Conservation (phyloP, 2,113 vertebrate species). For the Aegypius monachus region DNA sequence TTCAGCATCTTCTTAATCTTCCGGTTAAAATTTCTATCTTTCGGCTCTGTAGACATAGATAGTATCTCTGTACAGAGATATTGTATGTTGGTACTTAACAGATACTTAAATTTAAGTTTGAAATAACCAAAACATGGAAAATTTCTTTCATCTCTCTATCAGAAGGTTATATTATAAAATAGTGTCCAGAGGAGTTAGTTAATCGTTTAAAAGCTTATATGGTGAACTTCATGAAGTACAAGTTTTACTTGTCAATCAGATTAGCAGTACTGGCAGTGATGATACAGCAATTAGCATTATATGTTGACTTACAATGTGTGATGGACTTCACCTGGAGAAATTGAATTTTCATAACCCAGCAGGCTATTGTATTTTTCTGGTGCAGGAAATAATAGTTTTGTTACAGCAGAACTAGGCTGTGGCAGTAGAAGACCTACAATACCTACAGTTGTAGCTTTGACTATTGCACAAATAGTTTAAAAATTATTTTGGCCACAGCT, state of each 20-base stretch:
- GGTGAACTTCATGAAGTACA: not conserved
- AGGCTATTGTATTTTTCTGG: not conserved
- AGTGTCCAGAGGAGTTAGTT: not conserved
- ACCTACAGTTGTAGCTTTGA: not conserved
- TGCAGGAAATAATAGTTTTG: not conserved
- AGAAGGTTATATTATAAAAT: not conserved
- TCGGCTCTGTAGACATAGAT: not conserved
- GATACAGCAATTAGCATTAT: not conserved
- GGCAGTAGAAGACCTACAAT: not conserved
- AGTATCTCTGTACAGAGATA: not conserved
- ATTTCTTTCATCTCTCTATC: not conserved
- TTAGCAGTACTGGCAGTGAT: not conserved
- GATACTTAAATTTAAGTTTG: not conserved
- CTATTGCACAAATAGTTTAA: not conserved
- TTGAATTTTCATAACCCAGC: not conserved
- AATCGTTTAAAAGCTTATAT: not conserved
- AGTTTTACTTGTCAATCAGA: not conserved
- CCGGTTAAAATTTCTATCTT: not conserved
- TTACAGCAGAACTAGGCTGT: not conserved
- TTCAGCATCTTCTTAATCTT: not conserved
- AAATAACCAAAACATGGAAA: not conserved
- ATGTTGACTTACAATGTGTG: not conserved
- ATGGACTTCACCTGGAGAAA: not conserved
- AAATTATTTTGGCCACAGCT: not conserved
- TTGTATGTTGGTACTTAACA: not conserved